phyloP scores from a whole-genome alignment of 2,113 vertebrate species.

The Nycticorax nycticorax region DNA sequence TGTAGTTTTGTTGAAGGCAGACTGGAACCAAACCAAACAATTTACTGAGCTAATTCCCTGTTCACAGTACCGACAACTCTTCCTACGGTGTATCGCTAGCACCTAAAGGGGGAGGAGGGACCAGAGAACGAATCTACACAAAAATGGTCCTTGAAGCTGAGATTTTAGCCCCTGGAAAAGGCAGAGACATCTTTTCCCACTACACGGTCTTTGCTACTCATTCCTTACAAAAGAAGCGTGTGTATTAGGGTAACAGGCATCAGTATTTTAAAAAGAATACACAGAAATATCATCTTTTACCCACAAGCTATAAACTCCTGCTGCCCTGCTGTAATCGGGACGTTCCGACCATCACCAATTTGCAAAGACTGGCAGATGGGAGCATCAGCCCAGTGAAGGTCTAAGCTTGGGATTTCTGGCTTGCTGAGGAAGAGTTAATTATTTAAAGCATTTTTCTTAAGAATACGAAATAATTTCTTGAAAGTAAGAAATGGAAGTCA shows the following conservation, averaged over 20 bases:
- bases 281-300: background rate
- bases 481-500: background rate
- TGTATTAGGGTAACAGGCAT: background rate
- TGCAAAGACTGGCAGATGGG: background rate
- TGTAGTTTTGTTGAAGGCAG: slow-evolving; percentile 13
- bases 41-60: background rate
- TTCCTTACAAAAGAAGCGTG: background rate
- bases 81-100: background rate
- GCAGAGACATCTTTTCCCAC: background rate
- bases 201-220: background rate
- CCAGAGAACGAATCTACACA: background rate
- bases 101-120: background rate
- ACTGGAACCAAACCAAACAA: slow-evolving; percentile 25
- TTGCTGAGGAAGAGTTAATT: background rate
- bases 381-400: background rate
- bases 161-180: background rate
- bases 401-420: background rate
- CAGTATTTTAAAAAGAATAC: background rate
- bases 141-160: background rate
- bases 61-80: background rate
- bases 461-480: background rate
- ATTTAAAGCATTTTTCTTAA: background rate
- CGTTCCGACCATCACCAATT: background rate
- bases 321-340: background rate
- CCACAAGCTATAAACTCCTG: background rate